phyloP scores from a whole-genome alignment of 2,797 vertebrate species.

The Coluber constrictor region DNA sequence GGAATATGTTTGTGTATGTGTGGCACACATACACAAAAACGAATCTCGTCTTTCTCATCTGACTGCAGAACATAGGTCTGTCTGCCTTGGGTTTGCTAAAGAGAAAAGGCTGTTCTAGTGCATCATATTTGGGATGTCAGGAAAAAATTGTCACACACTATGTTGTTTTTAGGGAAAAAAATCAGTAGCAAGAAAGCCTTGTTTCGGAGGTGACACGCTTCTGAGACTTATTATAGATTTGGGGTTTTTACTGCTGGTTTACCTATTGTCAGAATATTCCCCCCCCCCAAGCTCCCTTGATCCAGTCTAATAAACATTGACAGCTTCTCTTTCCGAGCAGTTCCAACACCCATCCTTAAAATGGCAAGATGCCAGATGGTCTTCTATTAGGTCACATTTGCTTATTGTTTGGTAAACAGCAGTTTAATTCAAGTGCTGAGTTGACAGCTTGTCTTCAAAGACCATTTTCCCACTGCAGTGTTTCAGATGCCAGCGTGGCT shows the following conservation, averaged over 20 bases:
- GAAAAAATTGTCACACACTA: background rate
- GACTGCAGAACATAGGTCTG: background rate
- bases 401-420: slow-evolving; percentile 66
- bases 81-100: too few species aligned
- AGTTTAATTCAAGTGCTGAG: slow-evolving; percentile 64
- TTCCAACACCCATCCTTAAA: slow-evolving; percentile 13
- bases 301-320: background rate
- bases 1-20: background rate
- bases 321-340: slow-evolving; percentile 32
- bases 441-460: slow-evolving; percentile 67
- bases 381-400: slow-evolving; percentile 64
- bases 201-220: background rate
- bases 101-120: background rate
- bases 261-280: background rate
- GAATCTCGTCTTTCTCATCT: background rate
- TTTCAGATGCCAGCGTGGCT: slow-evolving; percentile 24
- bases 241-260: background rate
- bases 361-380: slow-evolving; percentile 64
- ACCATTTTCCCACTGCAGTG: slow-evolving; percentile 59
- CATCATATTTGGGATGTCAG: background rate
- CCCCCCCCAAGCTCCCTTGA: background rate
- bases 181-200: background rate
- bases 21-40: background rate
- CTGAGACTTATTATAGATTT: background rate
- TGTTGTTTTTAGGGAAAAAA: background rate